Conservation (phyloP, 1,140 invertebrate species). For the Eriosoma lanigerum region DNA sequence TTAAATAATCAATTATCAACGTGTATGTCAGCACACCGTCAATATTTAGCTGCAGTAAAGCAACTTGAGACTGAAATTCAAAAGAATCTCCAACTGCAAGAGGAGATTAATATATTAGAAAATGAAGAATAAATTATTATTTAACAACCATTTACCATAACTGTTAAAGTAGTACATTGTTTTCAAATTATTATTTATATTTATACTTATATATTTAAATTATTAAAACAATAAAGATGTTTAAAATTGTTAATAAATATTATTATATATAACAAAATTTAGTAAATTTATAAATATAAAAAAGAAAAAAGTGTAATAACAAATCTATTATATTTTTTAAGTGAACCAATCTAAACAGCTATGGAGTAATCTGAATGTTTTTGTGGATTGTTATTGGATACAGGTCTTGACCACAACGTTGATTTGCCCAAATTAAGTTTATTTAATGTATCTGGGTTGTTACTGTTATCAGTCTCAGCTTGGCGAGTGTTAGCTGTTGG, state of each 20-base stretch:
- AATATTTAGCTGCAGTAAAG: slow-evolving; percentile 81
- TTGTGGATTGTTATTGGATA: slow-evolving; percentile 53
- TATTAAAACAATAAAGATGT: slow-evolving; percentile 34
- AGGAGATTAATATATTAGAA: slow-evolving; percentile 55
- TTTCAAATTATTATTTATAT: not conserved
- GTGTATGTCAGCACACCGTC: slow-evolving; percentile 77
- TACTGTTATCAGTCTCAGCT: slow-evolving; percentile 70
- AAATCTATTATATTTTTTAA: slow-evolving; percentile 14
- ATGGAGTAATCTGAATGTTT: slow-evolving; percentile 67
- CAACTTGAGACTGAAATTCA: slow-evolving; percentile 70
- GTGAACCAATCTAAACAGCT: slow-evolving; percentile 61
- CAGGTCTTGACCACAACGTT: slow-evolving; percentile 71
- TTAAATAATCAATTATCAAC: slow-evolving; percentile 71
- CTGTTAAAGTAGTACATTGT: not conserved
- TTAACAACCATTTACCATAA: not conserved
- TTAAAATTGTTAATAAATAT: slow-evolving; percentile 25
- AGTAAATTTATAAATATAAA: not conserved
- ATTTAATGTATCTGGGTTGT: slow-evolving; percentile 66
- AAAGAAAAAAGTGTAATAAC: slow-evolving; percentile 16
- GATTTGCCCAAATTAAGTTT: slow-evolving; percentile 72
- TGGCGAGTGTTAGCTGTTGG: slow-evolving; percentile 65
- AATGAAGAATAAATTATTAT: slow-evolving; percentile 56
- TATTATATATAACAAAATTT: slow-evolving; percentile 34
- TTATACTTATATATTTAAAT: slow-evolving; percentile 38
- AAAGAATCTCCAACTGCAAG: slow-evolving; percentile 42